phyloP scores from a whole-genome alignment of 2,113 vertebrate genomes.

The Sakesphorus luctuosus region DNA sequence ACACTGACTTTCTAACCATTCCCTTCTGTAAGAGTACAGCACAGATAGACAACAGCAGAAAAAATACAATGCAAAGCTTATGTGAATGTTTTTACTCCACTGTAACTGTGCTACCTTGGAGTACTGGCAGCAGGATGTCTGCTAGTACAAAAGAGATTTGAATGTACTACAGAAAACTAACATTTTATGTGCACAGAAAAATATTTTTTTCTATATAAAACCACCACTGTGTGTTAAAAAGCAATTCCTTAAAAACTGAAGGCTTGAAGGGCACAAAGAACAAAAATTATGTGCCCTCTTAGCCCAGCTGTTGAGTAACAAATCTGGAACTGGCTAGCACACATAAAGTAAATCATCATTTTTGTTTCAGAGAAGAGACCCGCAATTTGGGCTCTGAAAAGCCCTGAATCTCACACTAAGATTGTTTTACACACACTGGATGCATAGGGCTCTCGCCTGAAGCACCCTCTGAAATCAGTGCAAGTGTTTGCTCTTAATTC shows the following conservation, averaged over 20 bases:
- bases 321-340: background rate
- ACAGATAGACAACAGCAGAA: background rate
- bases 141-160: background rate
- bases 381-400: background rate
- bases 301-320: background rate
- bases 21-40: background rate
- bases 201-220: background rate
- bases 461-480: background rate
- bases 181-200: background rate
- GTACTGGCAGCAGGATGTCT: background rate
- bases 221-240: background rate
- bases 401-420: background rate
- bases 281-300: background rate
- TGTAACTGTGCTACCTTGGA: background rate
- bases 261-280: background rate
- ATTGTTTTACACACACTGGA: background rate
- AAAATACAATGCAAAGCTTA: background rate
- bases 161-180: background rate
- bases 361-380: background rate
- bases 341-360: background rate
- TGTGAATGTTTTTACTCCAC: background rate
- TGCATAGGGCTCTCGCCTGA: background rate
- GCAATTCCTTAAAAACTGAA: background rate
- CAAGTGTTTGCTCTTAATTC: background rate
- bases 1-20: background rate